phyloP scores from a whole-genome alignment of 2,113 vertebrate species.

The Emydocephalus ijimae region DNA sequence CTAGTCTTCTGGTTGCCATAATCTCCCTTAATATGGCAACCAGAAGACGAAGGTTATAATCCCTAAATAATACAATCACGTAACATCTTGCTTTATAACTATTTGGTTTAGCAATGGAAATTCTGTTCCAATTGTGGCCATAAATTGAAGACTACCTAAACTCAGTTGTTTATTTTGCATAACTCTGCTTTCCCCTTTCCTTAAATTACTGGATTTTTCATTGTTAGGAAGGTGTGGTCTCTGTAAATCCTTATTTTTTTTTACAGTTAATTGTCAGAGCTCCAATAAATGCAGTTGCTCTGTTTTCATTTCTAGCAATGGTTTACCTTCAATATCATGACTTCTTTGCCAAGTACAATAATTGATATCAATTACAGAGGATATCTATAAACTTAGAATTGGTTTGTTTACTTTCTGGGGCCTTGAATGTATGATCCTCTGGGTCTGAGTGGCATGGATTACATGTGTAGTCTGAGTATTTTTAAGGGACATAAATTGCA shows the following conservation, averaged over 20 bases:
- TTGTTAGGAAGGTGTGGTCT: constrained; percentile 19
- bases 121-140: neutral
- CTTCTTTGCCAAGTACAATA: constrained; percentile 46
- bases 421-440: constrained; percentile 55
- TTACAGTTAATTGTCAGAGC: constrained; percentile 33
- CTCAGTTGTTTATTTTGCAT: neutral
- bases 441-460: constrained; percentile 54
- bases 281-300: neutral
- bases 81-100: neutral
- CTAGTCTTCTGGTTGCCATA: no score
- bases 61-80: neutral
- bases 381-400: constrained; percentile 49
- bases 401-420: constrained; percentile 49
- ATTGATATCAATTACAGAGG: constrained; percentile 37
- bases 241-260: neutral
- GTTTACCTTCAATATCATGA: constrained; percentile 30
- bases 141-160: neutral
- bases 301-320: constrained; percentile 27
- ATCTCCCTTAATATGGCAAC: neutral
- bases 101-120: neutral
- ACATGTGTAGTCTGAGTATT: constrained; percentile 52
- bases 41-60: neutral
- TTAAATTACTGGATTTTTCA: neutral
- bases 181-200: neutral
- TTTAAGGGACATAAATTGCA: constrained; percentile 67